Base-by-base conservation (phyloP, 2,113 vertebrate species). In the Hemicordylus capensis region DNA sequence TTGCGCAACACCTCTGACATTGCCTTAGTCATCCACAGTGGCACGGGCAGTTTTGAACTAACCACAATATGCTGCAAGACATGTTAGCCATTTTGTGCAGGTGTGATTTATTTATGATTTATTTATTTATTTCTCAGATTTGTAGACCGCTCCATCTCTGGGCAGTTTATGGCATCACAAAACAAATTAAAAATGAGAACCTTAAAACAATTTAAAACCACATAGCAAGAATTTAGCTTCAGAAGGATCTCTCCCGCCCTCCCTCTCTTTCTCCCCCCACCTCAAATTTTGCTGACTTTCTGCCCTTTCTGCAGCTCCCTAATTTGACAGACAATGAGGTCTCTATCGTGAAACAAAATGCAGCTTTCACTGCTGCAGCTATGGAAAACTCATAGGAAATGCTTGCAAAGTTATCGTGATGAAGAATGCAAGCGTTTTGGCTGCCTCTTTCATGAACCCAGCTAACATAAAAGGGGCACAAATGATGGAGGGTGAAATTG, bases 401-500 rank as follows among this genome's bases (percentile, higher is more conserved):
- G 63, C 63, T 77, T 69, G 74, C 74, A 69, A 58, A 46, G 63
- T 44, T 69, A 44, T 56, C 3, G 17, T 44, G 39, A 54, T 26
- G 64, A 78, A 70, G 20, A 76, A 77, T 67, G 37, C 37, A 69
- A 70, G 42, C 22, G 11, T 34, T 28, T 77, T 77, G 74, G 83
- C 83, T 85, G 83, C 63, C 83, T 85, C 31, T 56, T 34, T 69
- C 1, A 1, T 77, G 83, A 85, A 85, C 83, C 75, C 39, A 31
- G 63, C 28, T 14, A 77, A 85, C 48, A n/a, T 17, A 69, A 42
- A 77, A 69, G 51, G 74, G 74, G 76, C 83, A 70, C 34, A 42
- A 77, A 74, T 56, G 34, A 66, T 4, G 2, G 34, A 77, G 48
- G 74, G 74, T 70, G 63, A 78, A 78, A 69, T 24, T 1, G 48